These are phyloP conservation scores for Phyllopteryx taeniolatus DNA, from an alignment of 2,113 vertebrate genomes.

Conservation along the genomic window DNA sequence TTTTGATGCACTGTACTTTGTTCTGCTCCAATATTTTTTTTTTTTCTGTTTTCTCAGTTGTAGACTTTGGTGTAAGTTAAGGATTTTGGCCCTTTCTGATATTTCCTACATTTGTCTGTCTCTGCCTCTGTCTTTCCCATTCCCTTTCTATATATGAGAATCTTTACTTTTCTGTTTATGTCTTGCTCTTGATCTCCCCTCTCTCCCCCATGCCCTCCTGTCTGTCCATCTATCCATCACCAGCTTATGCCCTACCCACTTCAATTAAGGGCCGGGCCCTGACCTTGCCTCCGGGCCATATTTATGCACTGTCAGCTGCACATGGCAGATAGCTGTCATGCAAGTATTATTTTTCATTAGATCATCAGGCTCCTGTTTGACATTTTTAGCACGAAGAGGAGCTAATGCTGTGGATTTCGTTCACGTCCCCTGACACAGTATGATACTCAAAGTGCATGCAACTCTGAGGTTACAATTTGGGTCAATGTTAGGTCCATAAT, in stretches of 20 bases:
- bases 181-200: slow-evolving; percentile 36
- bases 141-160: slow-evolving; percentile 14
- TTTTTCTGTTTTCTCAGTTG: not conserved
- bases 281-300: slow-evolving; percentile 66
- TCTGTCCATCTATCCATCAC: slow-evolving; percentile 53
- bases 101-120: not conserved
- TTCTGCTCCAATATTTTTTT: not conserved
- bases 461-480: slow-evolving; percentile 16
- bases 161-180: slow-evolving; percentile 16
- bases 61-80: not conserved
- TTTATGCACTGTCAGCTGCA: slow-evolving; percentile 66
- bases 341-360: slow-evolving; percentile 59
- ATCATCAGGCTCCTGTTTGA: slow-evolving; percentile 42
- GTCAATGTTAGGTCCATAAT: slow-evolving; percentile 10
- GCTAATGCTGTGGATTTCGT: slow-evolving; percentile 54
- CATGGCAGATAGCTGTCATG: slow-evolving; percentile 60
- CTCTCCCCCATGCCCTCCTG: slow-evolving; percentile 22
- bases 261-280: slow-evolving; percentile 56
- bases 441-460: slow-evolving; percentile 16
- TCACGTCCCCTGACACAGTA: slow-evolving; percentile 12
- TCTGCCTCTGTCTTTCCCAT: slow-evolving; percentile 1
- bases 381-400: slow-evolving; percentile 55
- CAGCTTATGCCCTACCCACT: slow-evolving; percentile 43
- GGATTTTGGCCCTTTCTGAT: slow-evolving; percentile 2
- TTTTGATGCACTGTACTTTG: not conserved